These are phyloP conservation scores for Lithobates sylvaticus DNA, from an alignment of 2,797 vertebrate genomes.

Conservation along the genomic window DNA sequence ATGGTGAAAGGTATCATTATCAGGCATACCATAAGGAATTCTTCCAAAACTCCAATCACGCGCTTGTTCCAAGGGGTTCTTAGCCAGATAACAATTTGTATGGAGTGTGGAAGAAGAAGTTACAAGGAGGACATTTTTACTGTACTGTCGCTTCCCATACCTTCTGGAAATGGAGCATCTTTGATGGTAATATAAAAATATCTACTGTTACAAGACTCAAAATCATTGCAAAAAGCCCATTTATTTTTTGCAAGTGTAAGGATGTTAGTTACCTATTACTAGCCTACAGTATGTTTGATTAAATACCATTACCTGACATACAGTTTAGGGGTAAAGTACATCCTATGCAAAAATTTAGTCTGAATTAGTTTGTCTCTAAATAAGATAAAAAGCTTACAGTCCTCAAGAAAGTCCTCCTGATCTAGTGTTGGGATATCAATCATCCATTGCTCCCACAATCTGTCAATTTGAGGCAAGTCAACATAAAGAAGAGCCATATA, in stretches of 20 bases:
- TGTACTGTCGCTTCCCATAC: constrained; percentile 84
- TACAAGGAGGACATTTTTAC: constrained; percentile 81
- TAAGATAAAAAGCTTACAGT: too few species aligned
- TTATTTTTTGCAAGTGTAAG: not conserved
- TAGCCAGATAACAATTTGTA: constrained; percentile 75
- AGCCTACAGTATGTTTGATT: not conserved
- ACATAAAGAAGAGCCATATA: too few species aligned
- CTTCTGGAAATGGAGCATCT: constrained; percentile 74
- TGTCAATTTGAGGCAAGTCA: too few species aligned
- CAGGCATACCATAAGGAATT: not conserved
- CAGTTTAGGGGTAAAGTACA: too few species aligned
- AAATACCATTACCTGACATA: not conserved
- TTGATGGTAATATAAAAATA: constrained; percentile 78
- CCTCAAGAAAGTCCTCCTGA: too few species aligned
- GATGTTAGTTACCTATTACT: not conserved
- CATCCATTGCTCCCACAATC: too few species aligned
- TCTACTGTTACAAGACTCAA: not conserved
- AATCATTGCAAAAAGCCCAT: not conserved
- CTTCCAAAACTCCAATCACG: constrained; percentile 76
- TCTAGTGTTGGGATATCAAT: too few species aligned
- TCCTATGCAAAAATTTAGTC: too few species aligned
- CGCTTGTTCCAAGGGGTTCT: constrained; percentile 85
- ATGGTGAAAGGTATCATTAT: not conserved
- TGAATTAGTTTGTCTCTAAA: too few species aligned
- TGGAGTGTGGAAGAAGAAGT: constrained; percentile 76